Evolutionary conservation across 2,113 vertebrate species (phyloP).

Genomic region (Ameiurus melas): DNA sequence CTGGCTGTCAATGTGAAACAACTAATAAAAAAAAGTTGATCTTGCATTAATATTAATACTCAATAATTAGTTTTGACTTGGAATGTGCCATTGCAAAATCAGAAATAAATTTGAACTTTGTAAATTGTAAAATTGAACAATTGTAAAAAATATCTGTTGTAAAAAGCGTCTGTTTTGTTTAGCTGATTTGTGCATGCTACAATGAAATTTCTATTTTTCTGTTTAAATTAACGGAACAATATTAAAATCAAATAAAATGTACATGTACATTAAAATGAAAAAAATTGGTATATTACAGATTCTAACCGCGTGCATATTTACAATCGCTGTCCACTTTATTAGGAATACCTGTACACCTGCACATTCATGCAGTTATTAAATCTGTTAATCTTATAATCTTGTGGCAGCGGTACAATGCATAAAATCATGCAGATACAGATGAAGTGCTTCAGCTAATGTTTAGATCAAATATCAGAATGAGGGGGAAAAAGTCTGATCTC

Average conservation of each 20-base stretch:
- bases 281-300: not conserved
- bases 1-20: too few relatives aligned
- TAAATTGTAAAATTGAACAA: too few relatives aligned
- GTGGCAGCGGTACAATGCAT: not conserved
- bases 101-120: too few relatives aligned
- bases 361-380: not conserved
- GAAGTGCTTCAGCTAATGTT: too few relatives aligned
- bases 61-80: too few relatives aligned
- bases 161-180: not conserved
- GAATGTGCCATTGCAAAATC: too few relatives aligned
- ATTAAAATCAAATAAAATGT: not conserved
- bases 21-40: too few relatives aligned
- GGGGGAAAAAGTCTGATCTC: not conserved
- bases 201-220: not conserved
- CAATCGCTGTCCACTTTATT: not conserved
- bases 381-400: not conserved
- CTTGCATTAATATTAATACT: too few relatives aligned
- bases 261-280: not conserved
- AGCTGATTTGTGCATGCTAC: not conserved
- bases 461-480: too few relatives aligned
- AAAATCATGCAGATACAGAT: too few relatives aligned
- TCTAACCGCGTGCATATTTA: not conserved
- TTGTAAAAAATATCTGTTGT: too few relatives aligned
- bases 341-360: not conserved
- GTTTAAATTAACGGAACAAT: not conserved